Evolutionary conservation across 1,140 invertebrate species (phyloP), one percentile per base, ranked within the genome.

Genomic region (Caenorhabditis remanei): DNA sequence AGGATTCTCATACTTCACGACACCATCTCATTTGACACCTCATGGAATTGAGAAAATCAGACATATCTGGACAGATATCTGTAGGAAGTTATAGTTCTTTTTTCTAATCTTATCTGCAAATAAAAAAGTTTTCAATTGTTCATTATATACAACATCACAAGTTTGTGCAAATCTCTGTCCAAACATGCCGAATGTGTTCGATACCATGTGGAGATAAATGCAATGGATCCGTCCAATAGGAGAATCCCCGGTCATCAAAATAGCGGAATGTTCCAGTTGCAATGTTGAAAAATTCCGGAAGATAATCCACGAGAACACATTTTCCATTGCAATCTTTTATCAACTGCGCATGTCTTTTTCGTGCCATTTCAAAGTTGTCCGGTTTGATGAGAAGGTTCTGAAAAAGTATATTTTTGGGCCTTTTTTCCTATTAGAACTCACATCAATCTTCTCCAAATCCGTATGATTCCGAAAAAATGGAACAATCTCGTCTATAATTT

Each of bases 41-140:
- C 71, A 50, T 79, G 71, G 71, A 48, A 79, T 79, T 19, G 71
- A 79, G 14, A 46, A 79, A 53, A 53, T 79, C 41, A 40, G 71
- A 53, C 71, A 79, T 79, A 46, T 79, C 7, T 79, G 71, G 71
- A 79, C 43, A 8, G 46, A 50, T 79, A 79, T 79, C 24, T 79
- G 71, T 79, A 79, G 9, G 24, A 50, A 79, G 19, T 79, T 79
- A 14, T 63, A 32, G 24, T 3, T 24, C 0, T 50, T 50, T 50
- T 50, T 50, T 50, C 0, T 50, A 50, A 4, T 11, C 0, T 2
- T 11, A 50, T 50, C 50, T 50, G 9, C 50, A 50, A 50, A 11
- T 50, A 16, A 11, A 11, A 11, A 2, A 50, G 8, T 50, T 50
- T 16, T 50, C 8, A 50, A 9, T 4, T 50, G 14, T 50, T 11